Evolutionary conservation across 2,797 vertebrate genomes (phyloP), one percentile per base, ranked within the genome.

Genomic region (Dipus sagitta): DNA sequence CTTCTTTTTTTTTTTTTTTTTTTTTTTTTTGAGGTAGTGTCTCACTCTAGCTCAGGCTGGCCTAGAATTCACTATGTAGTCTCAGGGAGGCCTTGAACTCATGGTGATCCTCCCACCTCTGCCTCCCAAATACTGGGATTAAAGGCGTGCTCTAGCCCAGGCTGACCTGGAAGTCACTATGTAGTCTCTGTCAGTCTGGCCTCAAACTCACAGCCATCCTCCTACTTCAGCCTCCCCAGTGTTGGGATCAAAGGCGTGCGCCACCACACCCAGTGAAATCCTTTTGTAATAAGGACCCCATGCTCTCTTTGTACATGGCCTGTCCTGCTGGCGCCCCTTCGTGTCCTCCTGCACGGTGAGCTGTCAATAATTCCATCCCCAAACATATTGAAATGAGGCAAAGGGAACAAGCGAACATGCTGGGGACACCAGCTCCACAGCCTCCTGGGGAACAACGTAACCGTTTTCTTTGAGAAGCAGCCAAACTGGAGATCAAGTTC

Each of bases 401-500:
- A 68, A 83, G 76, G 65, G 30, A 78, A 80, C 47, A 72, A 6
- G 10, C 7, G 74, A n/a, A 42, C 24, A 72, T 3, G 8, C 71
- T 15, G 0, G 42, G 24, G 20, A 28, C 68, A n/a, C n/a, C 21
- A 34, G 70, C 11, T 71, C 14, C 12, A 0, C 42, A 15, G 70
- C 75, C 23, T 14, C 78, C 86, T 1, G 2, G 86, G 64, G 30
- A 23, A 38, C 30, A 9, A 24, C 74, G 54, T 42, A n/a, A 64
- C 89, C 78, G 3, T 79, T 64, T 81, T n/a, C 76, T 70, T 62
- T 0, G 2, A 92, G 93, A 86, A 70, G 70, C 79, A 58, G 62
- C 93, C 84, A 71, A 13, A 60, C 62, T 60, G 87, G 86, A 95
- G 88, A 90, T 70, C 67, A 11, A 11, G 28, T 62, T 92, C 62